Evolutionary conservation across 2,888 invertebrate genomes (phyloP).

Genomic region (Exephanes ischioxanthus): DNA sequence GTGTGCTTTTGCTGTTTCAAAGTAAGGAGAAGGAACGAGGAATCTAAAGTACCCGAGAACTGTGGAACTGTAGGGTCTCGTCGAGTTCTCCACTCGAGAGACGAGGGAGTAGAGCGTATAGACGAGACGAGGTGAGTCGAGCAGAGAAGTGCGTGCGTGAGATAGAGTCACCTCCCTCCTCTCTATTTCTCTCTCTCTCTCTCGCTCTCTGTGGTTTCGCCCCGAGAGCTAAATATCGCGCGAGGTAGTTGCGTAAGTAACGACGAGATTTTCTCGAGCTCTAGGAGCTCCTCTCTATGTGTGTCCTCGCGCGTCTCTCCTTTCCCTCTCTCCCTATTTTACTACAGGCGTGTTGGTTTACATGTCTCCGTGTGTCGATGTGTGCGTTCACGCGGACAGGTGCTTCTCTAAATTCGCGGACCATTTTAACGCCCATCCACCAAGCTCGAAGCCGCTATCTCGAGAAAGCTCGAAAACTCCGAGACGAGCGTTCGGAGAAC

Average conservation of each 20-base stretch:
- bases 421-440: slow-evolving; percentile 67
- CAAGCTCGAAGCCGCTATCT: slow-evolving; percentile 29
- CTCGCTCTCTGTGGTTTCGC: slow-evolving; percentile 70
- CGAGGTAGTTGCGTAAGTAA: slow-evolving; percentile 79
- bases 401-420: slow-evolving; percentile 69
- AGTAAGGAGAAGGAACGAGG: slow-evolving; percentile 37
- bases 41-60: slow-evolving; percentile 40
- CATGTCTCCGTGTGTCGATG: slow-evolving; percentile 13
- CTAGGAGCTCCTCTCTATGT: slow-evolving; percentile 46
- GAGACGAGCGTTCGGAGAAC: slow-evolving; percentile 7
- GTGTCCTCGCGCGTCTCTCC: slow-evolving; percentile 59
- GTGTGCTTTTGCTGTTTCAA: slow-evolving; percentile 58
- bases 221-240: slow-evolving; percentile 81
- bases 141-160: slow-evolving; percentile 53
- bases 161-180: slow-evolving; percentile 56
- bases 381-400: slow-evolving; percentile 62
- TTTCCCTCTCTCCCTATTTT: slow-evolving; percentile 7
- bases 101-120: slow-evolving; percentile 29
- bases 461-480: slow-evolving; percentile 20
- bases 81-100: slow-evolving; percentile 55
- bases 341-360: slow-evolving; percentile 8
- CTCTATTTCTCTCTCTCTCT: slow-evolving; percentile 43
- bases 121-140: slow-evolving; percentile 51
- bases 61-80: slow-evolving; percentile 50
- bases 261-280: slow-evolving; percentile 58